phyloP scores from a whole-genome alignment of 2,888 invertebrate species.

The Zelleria hepariella region DNA sequence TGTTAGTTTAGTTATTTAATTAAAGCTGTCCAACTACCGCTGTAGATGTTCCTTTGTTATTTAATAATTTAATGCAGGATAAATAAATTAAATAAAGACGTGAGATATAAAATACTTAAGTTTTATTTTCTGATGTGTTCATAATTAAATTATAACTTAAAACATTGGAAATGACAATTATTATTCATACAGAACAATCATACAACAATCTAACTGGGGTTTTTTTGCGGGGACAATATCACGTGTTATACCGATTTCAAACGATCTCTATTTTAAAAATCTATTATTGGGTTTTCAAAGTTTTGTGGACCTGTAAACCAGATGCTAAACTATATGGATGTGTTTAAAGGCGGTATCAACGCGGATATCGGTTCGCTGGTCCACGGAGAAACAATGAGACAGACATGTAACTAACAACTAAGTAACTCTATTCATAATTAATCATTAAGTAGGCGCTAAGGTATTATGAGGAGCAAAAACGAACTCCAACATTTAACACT shows the following conservation, averaged over 20 bases:
- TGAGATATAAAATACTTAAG: conserved; percentile 52
- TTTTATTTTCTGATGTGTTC: conserved; percentile 42
- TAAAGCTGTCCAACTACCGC: not conserved
- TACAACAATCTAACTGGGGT: conserved; percentile 22
- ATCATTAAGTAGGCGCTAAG: conserved; percentile 2
- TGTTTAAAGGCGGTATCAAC: not conserved
- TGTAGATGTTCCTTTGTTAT: not conserved
- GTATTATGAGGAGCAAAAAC: not conserved
- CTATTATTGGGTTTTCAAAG: too few relatives aligned
- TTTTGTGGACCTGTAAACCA: not conserved
- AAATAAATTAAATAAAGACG: conserved; percentile 38
- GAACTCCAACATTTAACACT: conserved; percentile 11
- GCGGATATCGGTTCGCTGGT: not conserved
- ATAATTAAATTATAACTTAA: conserved; percentile 6
- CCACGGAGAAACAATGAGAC: conserved; percentile 21
- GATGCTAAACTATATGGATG: not conserved
- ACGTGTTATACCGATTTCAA: not conserved
- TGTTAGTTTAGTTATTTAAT: not conserved
- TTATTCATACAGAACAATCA: conserved; percentile 42
- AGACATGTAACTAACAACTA: conserved; percentile 23
- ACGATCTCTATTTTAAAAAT: too few relatives aligned
- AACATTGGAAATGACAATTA: conserved; percentile 31
- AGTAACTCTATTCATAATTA: not conserved
- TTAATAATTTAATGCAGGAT: conserved; percentile 17
- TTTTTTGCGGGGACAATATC: not conserved